These are phyloP conservation scores for Harpagifer antarcticus DNA, from an alignment of 2,797 vertebrate species.

Conservation along the genomic window DNA sequence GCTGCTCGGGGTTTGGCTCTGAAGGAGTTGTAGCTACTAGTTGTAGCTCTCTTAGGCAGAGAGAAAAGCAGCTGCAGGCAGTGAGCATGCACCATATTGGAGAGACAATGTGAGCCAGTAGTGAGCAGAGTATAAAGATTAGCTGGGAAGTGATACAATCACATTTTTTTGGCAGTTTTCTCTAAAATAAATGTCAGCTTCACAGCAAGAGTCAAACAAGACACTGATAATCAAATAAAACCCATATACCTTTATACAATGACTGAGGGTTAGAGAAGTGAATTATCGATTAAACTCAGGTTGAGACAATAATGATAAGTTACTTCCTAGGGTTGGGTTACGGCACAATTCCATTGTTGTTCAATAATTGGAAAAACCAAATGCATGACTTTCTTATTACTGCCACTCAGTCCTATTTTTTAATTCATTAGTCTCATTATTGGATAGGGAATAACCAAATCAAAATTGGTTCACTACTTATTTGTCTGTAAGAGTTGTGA, in stretches of 20 bases:
- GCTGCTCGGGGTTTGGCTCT: slow-evolving; percentile 25
- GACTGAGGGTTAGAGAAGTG: not conserved
- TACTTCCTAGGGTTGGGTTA: not conserved
- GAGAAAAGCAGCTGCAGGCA: not conserved
- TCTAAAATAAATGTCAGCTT: slow-evolving; percentile 3
- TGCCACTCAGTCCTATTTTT: not conserved
- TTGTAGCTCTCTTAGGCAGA: too few relatives aligned
- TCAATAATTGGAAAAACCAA: not conserved
- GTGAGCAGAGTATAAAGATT: not conserved
- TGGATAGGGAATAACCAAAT: not conserved
- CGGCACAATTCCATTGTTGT: not conserved
- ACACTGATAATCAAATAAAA: slow-evolving; percentile 1
- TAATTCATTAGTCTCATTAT: not conserved
- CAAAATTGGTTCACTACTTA: not conserved
- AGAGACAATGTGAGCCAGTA: not conserved
- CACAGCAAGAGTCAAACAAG: slow-evolving; percentile 41
- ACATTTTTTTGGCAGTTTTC: not conserved
- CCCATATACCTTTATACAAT: not conserved
- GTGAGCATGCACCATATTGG: not conserved
- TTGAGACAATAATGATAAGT: not conserved
- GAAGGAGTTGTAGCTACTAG: slow-evolving; percentile 4
- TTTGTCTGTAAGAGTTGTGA: not conserved
- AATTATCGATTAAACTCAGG: not conserved
- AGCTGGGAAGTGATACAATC: not conserved
- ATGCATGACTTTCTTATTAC: not conserved